Conservation (phyloP, 2,113 vertebrate genomes). For the Phoxinus phoxinus region DNA sequence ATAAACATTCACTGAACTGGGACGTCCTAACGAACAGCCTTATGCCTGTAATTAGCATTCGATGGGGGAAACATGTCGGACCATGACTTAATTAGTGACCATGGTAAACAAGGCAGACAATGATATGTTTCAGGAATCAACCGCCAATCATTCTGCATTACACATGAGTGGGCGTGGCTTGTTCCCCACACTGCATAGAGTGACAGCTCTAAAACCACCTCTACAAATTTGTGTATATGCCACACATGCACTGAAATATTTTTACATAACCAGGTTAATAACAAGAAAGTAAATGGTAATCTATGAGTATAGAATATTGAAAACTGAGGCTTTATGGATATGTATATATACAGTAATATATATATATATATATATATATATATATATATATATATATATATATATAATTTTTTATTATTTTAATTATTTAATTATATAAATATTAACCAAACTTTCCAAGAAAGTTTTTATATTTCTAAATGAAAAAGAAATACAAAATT, state of each 20-base stretch:
- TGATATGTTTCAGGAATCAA: constrained; percentile 27
- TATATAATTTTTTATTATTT: too few relatives aligned
- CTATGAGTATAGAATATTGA: background rate
- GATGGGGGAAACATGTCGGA: constrained; percentile 30
- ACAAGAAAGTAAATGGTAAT: background rate
- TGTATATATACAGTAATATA: too few relatives aligned
- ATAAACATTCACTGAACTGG: constrained; percentile 27
- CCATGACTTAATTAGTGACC: constrained; percentile 34
- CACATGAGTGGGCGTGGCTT: background rate
- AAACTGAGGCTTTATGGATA: background rate
- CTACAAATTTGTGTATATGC: background rate
- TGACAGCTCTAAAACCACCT: background rate
- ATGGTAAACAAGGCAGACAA: constrained; percentile 41
- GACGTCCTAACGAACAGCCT: constrained; percentile 21
- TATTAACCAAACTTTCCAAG: too few relatives aligned
- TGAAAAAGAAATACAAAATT: too few relatives aligned
- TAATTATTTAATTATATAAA: too few relatives aligned
- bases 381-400: too few relatives aligned
- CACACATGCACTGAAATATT: background rate
- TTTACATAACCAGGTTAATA: background rate
- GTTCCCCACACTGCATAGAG: background rate
- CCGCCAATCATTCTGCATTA: constrained; percentile 15
- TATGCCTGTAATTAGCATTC: constrained; percentile 43
- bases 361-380: too few relatives aligned
- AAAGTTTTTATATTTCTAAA: too few relatives aligned